Conservation (phyloP, 1,140 invertebrate genomes). For the Eciton burchellii region DNA sequence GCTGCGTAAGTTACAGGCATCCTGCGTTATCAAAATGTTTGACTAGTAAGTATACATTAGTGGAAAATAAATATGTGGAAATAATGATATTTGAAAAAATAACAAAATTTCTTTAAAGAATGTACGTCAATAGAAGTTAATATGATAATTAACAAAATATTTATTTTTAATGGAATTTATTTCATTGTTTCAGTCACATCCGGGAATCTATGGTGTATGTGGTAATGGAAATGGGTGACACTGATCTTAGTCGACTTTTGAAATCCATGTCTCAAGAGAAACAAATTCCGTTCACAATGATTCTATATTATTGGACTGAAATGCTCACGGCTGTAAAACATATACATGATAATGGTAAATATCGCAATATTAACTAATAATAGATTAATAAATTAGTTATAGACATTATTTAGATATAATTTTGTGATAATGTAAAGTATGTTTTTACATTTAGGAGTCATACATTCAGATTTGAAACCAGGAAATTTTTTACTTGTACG, state of each 20-base stretch:
- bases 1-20: slow-evolving; percentile 93
- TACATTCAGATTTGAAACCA: slow-evolving; percentile 98
- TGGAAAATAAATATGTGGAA: slow-evolving; percentile 55
- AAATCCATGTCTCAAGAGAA: slow-evolving; percentile 87
- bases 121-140: background rate
- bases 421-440: slow-evolving; percentile 35
- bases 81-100: background rate
- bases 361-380: slow-evolving; percentile 18
- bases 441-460: slow-evolving; percentile 89
- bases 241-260: slow-evolving; percentile 93
- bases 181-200: slow-evolving; percentile 86
- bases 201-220: slow-evolving; percentile 90
- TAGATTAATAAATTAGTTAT: background rate
- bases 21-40: slow-evolving; percentile 94
- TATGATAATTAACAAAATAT: background rate
- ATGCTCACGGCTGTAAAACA: slow-evolving; percentile 96
- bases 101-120: background rate
- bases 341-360: slow-evolving; percentile 94
- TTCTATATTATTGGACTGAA: slow-evolving; percentile 96
- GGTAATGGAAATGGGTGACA: slow-evolving; percentile 97
- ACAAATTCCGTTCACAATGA: slow-evolving; percentile 89
- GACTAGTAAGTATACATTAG: slow-evolving; percentile 91
- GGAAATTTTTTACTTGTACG: slow-evolving; percentile 97
- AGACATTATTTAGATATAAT: background rate
- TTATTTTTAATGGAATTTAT: slow-evolving; percentile 6